These are phyloP conservation scores for Lanius ludovicianus DNA, from an alignment of 2,113 vertebrate species.

Conservation along the genomic window DNA sequence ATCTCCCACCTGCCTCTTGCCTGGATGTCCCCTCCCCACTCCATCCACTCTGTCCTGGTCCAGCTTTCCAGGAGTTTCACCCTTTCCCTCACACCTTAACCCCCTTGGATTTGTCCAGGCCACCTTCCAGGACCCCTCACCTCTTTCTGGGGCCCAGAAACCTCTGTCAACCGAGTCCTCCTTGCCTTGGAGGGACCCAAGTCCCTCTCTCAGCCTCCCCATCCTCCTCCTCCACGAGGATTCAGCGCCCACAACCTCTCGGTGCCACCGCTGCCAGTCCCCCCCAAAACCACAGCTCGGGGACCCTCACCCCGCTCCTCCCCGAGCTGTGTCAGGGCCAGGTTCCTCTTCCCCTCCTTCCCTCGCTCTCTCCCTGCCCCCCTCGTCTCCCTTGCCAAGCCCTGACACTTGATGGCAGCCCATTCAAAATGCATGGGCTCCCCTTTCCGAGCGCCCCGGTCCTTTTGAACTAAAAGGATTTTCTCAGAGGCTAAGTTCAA, in stretches of 20 bases:
- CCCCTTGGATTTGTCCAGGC: neutral
- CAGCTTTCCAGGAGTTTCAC: neutral
- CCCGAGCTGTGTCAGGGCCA: accelerated
- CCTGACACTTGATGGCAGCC: slow-evolving; percentile 23
- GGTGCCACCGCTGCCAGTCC: accelerated
- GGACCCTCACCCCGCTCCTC: neutral
- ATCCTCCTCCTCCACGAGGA: neutral
- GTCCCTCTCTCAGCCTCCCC: neutral
- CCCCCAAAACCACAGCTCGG: neutral
- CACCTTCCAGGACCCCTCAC: neutral
- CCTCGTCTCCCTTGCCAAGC: neutral
- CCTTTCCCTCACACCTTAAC: neutral
- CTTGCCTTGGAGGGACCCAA: neutral
- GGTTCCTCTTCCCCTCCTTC: neutral
- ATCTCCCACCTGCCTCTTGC: neutral
- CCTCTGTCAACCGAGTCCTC: neutral
- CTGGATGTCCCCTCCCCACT: accelerated
- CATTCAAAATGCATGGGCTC: slow-evolving; percentile 52
- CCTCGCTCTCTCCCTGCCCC: neutral
- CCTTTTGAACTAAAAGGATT: slow-evolving; percentile 66
- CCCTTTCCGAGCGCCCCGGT: slow-evolving; percentile 3
- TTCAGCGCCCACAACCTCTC: accelerated
- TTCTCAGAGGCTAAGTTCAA: slow-evolving; percentile 65
- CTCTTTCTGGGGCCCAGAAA: neutral
- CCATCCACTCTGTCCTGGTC: accelerated